A percentile compares a stretch with the other conserved stretches of the same genome.
phyloP scores from a whole-genome alignment of 2,888 invertebrate genomes.

The Cataglyphis cursor region DNA sequence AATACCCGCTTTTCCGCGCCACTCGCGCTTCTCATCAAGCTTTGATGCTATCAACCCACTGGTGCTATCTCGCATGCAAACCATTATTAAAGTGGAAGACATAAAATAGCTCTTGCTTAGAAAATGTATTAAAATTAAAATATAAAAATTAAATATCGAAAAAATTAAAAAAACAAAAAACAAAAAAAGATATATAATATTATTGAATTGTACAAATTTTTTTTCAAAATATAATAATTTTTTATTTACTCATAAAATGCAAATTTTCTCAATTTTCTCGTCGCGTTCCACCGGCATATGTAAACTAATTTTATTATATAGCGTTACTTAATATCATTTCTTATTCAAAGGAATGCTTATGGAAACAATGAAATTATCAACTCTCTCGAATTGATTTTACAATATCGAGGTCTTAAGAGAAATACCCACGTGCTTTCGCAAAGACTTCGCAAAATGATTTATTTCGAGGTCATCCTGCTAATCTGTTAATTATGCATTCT shows the following conservation, averaged over 20 bases:
- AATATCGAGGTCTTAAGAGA: conserved; percentile 39
- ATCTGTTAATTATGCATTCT: conserved; percentile 45
- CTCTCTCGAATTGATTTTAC: conserved; percentile 54
- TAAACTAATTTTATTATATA: conserved; percentile 33
- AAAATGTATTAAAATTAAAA: neutral
- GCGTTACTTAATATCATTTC: conserved; percentile 24
- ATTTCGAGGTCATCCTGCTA: conserved; percentile 33
- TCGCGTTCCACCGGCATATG: neutral
- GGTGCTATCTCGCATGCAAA: neutral
- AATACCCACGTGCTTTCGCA: conserved; percentile 66
- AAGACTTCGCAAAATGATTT: conserved; percentile 65
- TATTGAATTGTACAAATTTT: neutral
- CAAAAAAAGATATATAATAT: neutral
- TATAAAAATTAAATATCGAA: neutral
- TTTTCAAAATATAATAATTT: neutral
- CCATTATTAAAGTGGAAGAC: neutral
- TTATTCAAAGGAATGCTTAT: conserved; percentile 57
- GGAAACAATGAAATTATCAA: conserved; percentile 57
- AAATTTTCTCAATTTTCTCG: conserved; percentile 12
- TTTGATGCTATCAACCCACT: neutral
- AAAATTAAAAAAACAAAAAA: neutral
- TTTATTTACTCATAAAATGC: neutral
- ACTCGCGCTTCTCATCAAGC: neutral
- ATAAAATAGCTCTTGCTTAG: neutral
- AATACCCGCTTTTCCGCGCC: conserved; percentile 42